Percentiles rank a stretch among this genome's conserved stretches.
phyloP scores from a whole-genome alignment of 2,888 invertebrate genomes.

The Myopa testacea region DNA sequence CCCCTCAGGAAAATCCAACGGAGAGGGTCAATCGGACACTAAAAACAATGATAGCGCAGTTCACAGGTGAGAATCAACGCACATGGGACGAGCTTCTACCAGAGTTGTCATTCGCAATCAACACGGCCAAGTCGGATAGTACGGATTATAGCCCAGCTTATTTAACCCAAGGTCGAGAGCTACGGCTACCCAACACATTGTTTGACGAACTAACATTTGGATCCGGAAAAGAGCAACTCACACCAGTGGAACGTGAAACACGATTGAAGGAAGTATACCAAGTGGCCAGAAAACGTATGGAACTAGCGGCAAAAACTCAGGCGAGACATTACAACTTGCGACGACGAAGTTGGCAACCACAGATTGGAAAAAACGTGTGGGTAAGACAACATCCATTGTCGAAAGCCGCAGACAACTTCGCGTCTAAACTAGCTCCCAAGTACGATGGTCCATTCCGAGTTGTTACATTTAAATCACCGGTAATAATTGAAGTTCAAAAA shows the following conservation, averaged over 20 bases:
- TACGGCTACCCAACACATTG: not conserved
- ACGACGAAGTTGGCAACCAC: not conserved
- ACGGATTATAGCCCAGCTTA: not conserved
- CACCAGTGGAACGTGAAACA: not conserved
- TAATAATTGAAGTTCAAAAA: not conserved
- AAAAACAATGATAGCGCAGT: too few species aligned
- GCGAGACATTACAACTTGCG: not conserved
- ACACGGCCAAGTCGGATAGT: not conserved
- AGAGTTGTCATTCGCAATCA: not conserved
- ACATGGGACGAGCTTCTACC: not conserved
- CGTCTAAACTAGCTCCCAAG: not conserved
- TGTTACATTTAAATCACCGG: not conserved
- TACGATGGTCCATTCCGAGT: conserved; percentile 8
- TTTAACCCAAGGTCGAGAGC: not conserved
- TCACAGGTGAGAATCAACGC: too few species aligned
- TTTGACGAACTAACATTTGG: not conserved
- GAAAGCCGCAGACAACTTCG: not conserved
- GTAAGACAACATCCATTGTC: not conserved
- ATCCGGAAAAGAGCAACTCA: not conserved
- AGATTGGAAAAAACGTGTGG: not conserved
- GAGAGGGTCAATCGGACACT: too few species aligned
- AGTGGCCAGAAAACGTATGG: not conserved
- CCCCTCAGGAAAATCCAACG: too few species aligned
- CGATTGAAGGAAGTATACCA: not conserved
- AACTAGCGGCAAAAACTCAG: not conserved